Evolutionary conservation across 2,888 invertebrate genomes (phyloP).

Genomic region (Harpagoxenus sublaevis): DNA sequence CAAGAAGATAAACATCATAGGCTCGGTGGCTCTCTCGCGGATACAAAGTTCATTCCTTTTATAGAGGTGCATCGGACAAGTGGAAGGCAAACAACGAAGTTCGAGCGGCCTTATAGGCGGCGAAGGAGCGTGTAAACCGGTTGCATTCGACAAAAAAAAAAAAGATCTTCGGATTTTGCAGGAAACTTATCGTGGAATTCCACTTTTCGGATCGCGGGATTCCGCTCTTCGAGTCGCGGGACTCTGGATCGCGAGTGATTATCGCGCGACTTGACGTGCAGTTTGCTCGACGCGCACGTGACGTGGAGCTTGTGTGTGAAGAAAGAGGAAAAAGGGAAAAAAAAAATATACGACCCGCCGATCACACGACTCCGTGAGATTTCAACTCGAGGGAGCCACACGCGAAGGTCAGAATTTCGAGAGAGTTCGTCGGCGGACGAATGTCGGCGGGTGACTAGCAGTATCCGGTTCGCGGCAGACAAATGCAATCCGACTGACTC

Average conservation of each 20-base stretch:
- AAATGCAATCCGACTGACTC: constrained; percentile 65
- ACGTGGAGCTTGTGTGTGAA: background rate
- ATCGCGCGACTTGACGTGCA: background rate
- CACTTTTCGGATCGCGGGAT: background rate
- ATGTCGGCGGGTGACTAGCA: constrained; percentile 63
- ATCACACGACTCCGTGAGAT: constrained; percentile 2
- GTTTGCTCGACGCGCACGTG: background rate
- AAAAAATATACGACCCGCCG: background rate
- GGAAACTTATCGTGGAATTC: background rate
- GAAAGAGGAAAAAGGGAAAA: background rate
- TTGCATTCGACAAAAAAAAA: background rate
- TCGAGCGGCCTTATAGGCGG: background rate
- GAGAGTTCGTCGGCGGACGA: constrained; percentile 14
- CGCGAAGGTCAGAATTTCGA: constrained; percentile 43
- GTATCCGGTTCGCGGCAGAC: constrained; percentile 78
- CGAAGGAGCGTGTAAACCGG: constrained; percentile 8
- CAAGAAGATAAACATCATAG: constrained; percentile 25
- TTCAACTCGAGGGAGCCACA: constrained; percentile 6
- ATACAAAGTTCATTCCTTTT: constrained; percentile 45
- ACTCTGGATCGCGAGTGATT: constrained; percentile 16
- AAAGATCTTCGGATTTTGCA: constrained; percentile 1
- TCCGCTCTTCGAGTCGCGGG: background rate
- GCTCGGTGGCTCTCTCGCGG: background rate
- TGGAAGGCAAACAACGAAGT: constrained; percentile 6
- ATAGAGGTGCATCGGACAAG: constrained; percentile 19